A percentile compares a stretch with the other conserved stretches of the same genome.
phyloP scores from a whole-genome alignment of 2,797 vertebrate species.

The Characodon lateralis region DNA sequence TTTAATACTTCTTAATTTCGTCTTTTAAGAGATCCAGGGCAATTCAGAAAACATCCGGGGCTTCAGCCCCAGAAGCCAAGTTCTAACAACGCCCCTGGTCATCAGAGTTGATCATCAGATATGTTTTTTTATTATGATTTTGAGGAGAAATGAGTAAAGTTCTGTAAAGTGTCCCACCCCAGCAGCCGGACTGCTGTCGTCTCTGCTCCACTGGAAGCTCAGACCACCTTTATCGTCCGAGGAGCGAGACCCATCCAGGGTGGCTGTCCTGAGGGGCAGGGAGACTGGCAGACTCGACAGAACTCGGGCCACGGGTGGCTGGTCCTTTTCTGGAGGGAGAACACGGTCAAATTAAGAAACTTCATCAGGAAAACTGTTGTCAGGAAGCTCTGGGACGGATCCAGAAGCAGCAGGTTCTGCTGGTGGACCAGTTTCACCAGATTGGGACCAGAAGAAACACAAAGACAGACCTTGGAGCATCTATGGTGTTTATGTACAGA shows the following conservation, averaged over 20 bases:
- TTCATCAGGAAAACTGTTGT: too few relatives aligned
- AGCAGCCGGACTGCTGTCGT: conserved; percentile 92
- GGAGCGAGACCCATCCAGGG: conserved; percentile 90
- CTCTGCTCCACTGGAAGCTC: conserved; percentile 91
- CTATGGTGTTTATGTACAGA: too few relatives aligned
- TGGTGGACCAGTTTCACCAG: not conserved
- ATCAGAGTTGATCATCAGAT: too few relatives aligned
- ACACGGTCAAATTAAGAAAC: rapidly evolving
- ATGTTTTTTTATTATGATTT: too few relatives aligned
- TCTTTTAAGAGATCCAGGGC: too few relatives aligned
- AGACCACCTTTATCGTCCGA: conserved; percentile 92
- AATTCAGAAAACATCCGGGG: too few relatives aligned
- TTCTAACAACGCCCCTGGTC: too few relatives aligned
- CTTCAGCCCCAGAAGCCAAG: too few relatives aligned
- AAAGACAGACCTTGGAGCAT: too few relatives aligned
- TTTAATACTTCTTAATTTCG: too few relatives aligned
- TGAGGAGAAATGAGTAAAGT: not conserved
- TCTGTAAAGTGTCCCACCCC: conserved; percentile 83
- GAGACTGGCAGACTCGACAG: conserved; percentile 83
- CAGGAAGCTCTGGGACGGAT: not conserved
- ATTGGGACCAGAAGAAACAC: too few relatives aligned
- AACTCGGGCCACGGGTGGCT: conserved; percentile 87
- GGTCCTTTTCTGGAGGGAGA: conserved; percentile 86
- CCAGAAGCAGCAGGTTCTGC: not conserved
- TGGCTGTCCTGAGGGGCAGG: conserved; percentile 86